Evolutionary conservation across 2,797 vertebrate species (phyloP).

Genomic region (Oreonectes daqikongensis): DNA sequence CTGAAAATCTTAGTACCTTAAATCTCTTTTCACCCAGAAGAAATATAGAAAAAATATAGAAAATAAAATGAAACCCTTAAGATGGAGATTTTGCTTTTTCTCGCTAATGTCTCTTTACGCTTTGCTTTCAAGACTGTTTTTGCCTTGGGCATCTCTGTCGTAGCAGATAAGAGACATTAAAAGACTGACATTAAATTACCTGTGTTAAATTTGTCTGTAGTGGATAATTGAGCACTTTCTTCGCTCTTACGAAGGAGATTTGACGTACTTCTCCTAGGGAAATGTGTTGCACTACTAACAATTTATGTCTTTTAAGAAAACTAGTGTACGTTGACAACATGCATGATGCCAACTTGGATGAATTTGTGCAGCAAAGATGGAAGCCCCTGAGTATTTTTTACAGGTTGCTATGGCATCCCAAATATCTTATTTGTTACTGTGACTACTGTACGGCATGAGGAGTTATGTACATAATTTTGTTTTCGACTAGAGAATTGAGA

Average conservation of each 20-base stretch:
- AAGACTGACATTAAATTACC: slow-evolving; percentile 45
- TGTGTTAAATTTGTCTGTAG: slow-evolving; percentile 50
- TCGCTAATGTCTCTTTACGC: slow-evolving; percentile 11
- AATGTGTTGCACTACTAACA: slow-evolving; percentile 30
- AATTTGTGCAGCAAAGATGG: background rate
- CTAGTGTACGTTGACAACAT: too few species aligned
- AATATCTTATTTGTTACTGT: background rate
- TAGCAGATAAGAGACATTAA: slow-evolving; percentile 45
- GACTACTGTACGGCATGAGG: background rate
- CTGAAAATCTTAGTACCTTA: too few species aligned
- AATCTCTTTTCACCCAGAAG: background rate
- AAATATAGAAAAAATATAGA: background rate
- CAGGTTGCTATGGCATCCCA: background rate
- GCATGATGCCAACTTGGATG: background rate
- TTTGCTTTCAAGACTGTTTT: slow-evolving; percentile 39
- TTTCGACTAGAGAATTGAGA: slow-evolving; percentile 10
- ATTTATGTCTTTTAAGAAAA: slow-evolving; percentile 34
- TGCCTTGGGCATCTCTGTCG: slow-evolving; percentile 39
- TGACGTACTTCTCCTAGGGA: slow-evolving; percentile 24
- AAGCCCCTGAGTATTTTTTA: background rate
- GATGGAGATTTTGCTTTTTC: slow-evolving; percentile 3
- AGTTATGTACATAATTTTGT: background rate
- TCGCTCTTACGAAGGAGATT: slow-evolving; percentile 24
- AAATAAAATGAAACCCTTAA: background rate
- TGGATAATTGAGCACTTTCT: slow-evolving; percentile 56